These are phyloP conservation scores for Clarias fuscus DNA, from an alignment of 2,797 vertebrate genomes.

Conservation along the genomic window DNA sequence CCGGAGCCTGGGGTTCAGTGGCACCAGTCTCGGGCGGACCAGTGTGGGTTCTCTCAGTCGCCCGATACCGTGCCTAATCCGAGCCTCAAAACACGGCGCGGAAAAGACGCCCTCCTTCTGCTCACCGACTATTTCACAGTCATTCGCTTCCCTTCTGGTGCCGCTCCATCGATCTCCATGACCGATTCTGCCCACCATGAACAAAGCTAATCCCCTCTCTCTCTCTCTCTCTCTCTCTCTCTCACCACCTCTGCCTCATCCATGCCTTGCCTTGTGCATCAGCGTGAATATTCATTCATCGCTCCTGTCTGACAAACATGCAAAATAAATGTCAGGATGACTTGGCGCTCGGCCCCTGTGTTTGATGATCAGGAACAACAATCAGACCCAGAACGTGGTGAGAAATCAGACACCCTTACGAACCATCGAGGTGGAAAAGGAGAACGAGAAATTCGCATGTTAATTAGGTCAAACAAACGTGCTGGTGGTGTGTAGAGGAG, in stretches of 20 bases:
- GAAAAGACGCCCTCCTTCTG: constrained; percentile 78
- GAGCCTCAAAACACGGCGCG: constrained; percentile 73
- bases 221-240: constrained; percentile 55
- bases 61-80: constrained; percentile 82
- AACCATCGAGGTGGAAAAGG: neutral
- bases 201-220: constrained; percentile 71
- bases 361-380: neutral
- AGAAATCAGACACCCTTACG: neutral
- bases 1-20: constrained; percentile 66
- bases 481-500: neutral
- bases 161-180: constrained; percentile 54
- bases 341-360: neutral
- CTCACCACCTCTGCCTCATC: constrained; percentile 10
- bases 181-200: constrained; percentile 38
- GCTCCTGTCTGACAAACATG: constrained; percentile 70
- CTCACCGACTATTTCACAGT: constrained; percentile 74
- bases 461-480: neutral
- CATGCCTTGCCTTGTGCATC: constrained; percentile 42
- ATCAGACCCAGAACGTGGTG: neutral
- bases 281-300: constrained; percentile 79
- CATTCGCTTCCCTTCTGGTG: constrained; percentile 64
- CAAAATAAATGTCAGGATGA: constrained; percentile 77
- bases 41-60: constrained; percentile 71
- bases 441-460: neutral
- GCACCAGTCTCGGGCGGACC: constrained; percentile 69